Evolutionary conservation across 2,113 vertebrate species (phyloP).

Genomic region (Pitta sordida): DNA sequence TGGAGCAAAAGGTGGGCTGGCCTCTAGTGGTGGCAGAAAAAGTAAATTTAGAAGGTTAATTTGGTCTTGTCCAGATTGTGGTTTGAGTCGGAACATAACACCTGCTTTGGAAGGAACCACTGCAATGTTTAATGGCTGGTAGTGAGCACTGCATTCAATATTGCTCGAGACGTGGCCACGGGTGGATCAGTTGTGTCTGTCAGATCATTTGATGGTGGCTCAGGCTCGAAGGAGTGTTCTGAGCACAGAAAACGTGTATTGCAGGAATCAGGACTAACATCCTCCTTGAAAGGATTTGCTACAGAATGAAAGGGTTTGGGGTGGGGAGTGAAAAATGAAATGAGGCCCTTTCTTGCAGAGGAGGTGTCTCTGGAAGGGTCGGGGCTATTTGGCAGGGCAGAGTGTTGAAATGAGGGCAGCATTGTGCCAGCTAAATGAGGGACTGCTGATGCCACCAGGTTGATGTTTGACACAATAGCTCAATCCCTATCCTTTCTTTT

Average conservation of each 20-base stretch:
- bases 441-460: neutral
- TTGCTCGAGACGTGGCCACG: neutral
- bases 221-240: neutral
- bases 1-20: neutral
- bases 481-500: slow-evolving; percentile 22
- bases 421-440: slow-evolving; percentile 17
- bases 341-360: neutral
- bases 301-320: slow-evolving; percentile 5
- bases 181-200: neutral
- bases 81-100: neutral
- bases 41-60: neutral
- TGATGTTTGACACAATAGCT: slow-evolving; percentile 29
- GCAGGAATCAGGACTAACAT: neutral
- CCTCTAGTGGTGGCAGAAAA: neutral
- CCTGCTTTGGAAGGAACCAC: neutral
- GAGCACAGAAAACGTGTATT: accelerated
- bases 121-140: neutral
- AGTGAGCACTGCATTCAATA: neutral
- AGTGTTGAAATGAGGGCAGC: neutral
- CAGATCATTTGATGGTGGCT: accelerated
- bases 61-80: neutral
- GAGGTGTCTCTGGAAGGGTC: neutral
- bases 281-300: neutral
- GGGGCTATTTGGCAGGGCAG: slow-evolving; percentile 2
- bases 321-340: neutral